A percentile compares a stretch with the other conserved stretches of the same genome.
phyloP scores from a whole-genome alignment of 2,113 vertebrate species.

The Amblyopsis rosae region DNA sequence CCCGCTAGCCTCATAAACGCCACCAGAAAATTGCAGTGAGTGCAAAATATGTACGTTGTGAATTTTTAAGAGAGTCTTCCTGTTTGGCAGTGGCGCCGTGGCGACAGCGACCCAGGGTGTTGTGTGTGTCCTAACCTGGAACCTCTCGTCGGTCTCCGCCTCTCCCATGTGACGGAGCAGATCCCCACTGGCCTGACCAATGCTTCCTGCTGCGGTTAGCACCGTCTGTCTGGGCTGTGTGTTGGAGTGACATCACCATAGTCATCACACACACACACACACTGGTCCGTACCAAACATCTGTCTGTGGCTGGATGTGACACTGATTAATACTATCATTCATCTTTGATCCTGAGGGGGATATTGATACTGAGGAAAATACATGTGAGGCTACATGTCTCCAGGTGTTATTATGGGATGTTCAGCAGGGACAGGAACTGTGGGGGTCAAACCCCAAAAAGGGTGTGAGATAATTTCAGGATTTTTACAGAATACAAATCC shows the following conservation, averaged over 20 bases:
- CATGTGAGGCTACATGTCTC: too few species aligned
- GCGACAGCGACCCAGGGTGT: conserved; percentile 29
- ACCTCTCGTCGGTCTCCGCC: conserved; percentile 95
- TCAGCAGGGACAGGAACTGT: too few species aligned
- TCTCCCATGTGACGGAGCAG: conserved; percentile 97
- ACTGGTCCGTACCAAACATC: too few species aligned
- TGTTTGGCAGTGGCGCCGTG: conserved; percentile 61
- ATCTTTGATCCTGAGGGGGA: too few species aligned
- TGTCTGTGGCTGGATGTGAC: too few species aligned
- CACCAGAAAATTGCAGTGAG: conserved; percentile 22
- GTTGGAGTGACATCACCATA: conserved; percentile 58
- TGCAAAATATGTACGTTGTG: conserved; percentile 24
- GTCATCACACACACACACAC: conserved; percentile 16
- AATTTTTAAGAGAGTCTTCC: conserved; percentile 51
- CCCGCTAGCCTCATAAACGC: conserved; percentile 5
- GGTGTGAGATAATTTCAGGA: too few species aligned
- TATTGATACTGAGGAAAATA: too few species aligned
- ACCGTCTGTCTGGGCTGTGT: conserved; percentile 95
- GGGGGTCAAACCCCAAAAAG: too few species aligned
- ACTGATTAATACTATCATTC: too few species aligned
- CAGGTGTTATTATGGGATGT: too few species aligned
- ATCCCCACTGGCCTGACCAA: conserved; percentile 96
- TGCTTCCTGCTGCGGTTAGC: conserved; percentile 95
- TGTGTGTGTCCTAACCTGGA: conserved; percentile 82
- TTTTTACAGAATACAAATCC: too few species aligned